Evolutionary conservation across 1,140 invertebrate genomes (phyloP).

Genomic region (Leptoteleia sp.): DNA sequence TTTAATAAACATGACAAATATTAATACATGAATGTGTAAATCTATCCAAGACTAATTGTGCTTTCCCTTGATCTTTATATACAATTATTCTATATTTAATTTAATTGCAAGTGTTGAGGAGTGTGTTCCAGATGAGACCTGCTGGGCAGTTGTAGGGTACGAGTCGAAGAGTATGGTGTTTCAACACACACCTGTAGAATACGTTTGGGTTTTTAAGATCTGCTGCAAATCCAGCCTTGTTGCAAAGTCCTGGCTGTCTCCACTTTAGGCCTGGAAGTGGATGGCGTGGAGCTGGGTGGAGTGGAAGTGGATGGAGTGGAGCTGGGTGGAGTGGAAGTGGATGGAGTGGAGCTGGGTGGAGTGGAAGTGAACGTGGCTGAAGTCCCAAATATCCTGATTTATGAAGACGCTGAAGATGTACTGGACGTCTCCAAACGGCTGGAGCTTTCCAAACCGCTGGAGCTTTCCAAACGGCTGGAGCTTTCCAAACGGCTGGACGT

Average conservation of each 20-base stretch:
- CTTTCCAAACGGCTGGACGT: too few relatives aligned
- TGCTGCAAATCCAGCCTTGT: conserved; percentile 18
- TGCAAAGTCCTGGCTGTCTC: conserved; percentile 5
- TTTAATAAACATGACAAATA: conserved; percentile 30
- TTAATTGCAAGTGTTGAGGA: conserved; percentile 12
- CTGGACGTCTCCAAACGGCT: too few relatives aligned
- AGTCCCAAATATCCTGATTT: too few relatives aligned
- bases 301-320: background rate
- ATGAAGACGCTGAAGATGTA: too few relatives aligned
- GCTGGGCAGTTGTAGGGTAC: background rate
- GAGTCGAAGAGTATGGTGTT: background rate
- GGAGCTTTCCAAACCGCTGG: too few relatives aligned
- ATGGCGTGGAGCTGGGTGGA: too few relatives aligned
- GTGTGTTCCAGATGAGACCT: background rate
- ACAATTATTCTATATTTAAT: background rate
- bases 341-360: too few relatives aligned
- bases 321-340: background rate
- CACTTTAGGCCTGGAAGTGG: background rate
- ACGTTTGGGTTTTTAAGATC: conserved; percentile 1
- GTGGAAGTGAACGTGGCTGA: background rate
- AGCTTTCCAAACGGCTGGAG: too few relatives aligned
- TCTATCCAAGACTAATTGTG: too few relatives aligned
- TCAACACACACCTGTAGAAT: conserved; percentile 3
- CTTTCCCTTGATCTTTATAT: background rate
- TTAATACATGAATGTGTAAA: conserved; percentile 19